A percentile compares a stretch with the other conserved stretches of the same genome.
Conservation (phyloP, 2,797 vertebrate species). For the Poeciliopsis infans region DNA sequence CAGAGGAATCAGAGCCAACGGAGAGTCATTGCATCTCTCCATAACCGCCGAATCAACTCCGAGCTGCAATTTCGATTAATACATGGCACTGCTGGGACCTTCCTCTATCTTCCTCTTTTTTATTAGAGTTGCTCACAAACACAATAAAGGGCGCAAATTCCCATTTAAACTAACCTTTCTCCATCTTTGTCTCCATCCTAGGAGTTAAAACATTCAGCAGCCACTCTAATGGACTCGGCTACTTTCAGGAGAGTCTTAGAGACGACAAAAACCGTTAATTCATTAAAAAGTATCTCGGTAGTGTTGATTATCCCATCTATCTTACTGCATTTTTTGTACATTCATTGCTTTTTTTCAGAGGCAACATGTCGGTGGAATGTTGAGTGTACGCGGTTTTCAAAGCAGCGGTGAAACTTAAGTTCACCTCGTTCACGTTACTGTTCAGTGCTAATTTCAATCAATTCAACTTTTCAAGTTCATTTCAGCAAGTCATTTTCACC, state of each 20-base stretch:
- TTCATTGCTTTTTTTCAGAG: neutral
- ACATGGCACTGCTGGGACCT: conserved; percentile 14
- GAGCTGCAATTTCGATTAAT: conserved; percentile 60
- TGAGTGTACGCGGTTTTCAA: neutral
- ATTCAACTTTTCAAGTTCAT: conserved; percentile 2
- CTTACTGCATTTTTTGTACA: no score
- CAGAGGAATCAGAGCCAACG: conserved; percentile 45
- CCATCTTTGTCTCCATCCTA: conserved; percentile 43
- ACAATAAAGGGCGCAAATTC: conserved; percentile 16
- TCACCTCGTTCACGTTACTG: neutral
- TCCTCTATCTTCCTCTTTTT: neutral
- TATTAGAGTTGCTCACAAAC: conserved; percentile 23
- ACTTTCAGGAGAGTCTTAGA: conserved; percentile 57
- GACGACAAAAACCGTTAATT: conserved; percentile 30
- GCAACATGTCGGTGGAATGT: neutral
- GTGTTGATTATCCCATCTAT: neutral
- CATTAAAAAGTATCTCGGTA: conserved; percentile 40
- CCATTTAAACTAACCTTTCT: conserved; percentile 24
- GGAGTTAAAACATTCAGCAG: conserved; percentile 62
- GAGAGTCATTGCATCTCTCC: conserved; percentile 50
- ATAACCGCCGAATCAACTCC: conserved; percentile 58
- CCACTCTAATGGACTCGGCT: conserved; percentile 68
- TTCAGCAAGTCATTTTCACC: neutral
- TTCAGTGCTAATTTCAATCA: neutral
- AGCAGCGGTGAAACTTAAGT: neutral